These are phyloP conservation scores for Hippocampus zosterae DNA, from an alignment of 2,113 vertebrate genomes.

Conservation along the genomic window DNA sequence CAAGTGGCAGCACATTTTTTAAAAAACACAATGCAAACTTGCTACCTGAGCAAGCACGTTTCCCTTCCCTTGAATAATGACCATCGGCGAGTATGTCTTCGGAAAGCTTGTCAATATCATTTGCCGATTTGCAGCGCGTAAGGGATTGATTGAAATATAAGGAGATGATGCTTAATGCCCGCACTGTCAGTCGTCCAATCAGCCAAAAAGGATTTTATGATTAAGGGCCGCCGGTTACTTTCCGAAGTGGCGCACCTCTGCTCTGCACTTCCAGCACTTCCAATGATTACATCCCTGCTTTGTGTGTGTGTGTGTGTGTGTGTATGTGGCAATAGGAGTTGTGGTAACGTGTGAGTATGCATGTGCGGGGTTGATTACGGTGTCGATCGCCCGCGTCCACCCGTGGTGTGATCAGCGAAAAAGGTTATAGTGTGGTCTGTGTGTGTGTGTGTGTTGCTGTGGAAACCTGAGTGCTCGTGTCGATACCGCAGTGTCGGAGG, in stretches of 20 bases:
- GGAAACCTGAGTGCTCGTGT: slow-evolving; percentile 10
- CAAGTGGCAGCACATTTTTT: not conserved
- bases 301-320: slow-evolving; percentile 2
- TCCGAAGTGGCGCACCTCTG: slow-evolving; percentile 62
- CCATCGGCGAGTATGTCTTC: slow-evolving; percentile 43
- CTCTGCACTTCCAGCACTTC: slow-evolving; percentile 65
- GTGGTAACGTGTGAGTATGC: slow-evolving; percentile 25
- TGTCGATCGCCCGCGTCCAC: slow-evolving; percentile 19
- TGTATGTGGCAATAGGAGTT: too few relatives aligned
- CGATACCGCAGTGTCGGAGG: slow-evolving; percentile 28
- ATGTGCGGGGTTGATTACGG: slow-evolving; percentile 52
- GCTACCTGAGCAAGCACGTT: slow-evolving; percentile 14
- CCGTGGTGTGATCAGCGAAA: slow-evolving; percentile 11
- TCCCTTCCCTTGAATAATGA: slow-evolving; percentile 25
- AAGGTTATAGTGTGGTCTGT: slow-evolving; percentile 31
- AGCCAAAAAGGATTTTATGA: slow-evolving; percentile 69
- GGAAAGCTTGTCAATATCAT: slow-evolving; percentile 40
- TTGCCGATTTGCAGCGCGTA: slow-evolving; percentile 46
- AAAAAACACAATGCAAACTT: slow-evolving; percentile 10
- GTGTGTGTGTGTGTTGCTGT: slow-evolving; percentile 1
- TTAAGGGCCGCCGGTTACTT: slow-evolving; percentile 54
- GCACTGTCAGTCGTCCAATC: slow-evolving; percentile 65
- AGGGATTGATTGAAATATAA: slow-evolving; percentile 64
- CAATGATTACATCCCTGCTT: slow-evolving; percentile 56
- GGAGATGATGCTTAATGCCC: slow-evolving; percentile 59